Evolutionary conservation across 2,888 invertebrate species (phyloP), one percentile per base, ranked within the genome.

Genomic region (Deroplatys truncata): DNA sequence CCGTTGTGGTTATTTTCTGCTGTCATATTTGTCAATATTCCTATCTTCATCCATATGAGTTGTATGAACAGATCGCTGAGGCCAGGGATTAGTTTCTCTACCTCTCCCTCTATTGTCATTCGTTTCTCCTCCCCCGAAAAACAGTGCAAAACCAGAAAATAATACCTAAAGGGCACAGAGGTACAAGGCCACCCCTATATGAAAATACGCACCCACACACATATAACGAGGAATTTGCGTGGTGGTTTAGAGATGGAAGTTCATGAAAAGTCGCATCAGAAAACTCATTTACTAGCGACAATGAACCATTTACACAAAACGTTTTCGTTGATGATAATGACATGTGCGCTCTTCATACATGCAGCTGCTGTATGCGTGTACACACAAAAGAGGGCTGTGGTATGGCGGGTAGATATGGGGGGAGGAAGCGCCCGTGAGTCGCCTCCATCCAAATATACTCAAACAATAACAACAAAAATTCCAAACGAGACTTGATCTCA

Each of bases 211-310:
- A 25, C 56, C 56, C 56, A 4, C 25, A 25, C 56, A 25, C 56
- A 72, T 25, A 72, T 56, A 35, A n/a, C 28, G 85, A 85, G 28
- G n/a, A 72, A 72, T 72, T 72, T 72, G 56, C 56, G 56, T 72
- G 56, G 85, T 20, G n/a, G 28, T 28, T 13, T 25, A 43, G 35
- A 43, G 85, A 29, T 35, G 25, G 85, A 10, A 85, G 35, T 85
- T 49, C 35, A 56, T 85, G 85, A 85, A 85, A 85, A 49, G 85
- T 56, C 49, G 85, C 85, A 85, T 85, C 85, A 85, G 49, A 85
- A 49, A 49, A 49, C 85, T 85, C 85, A 85, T 85, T 85, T 85
- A 85, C 85, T 35, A 85, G n/a, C 85, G 85, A 85, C 85, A 85
- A 85, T 85, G 85, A 56, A 28, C 49, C 85, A 85, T 85, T 85